Evolutionary conservation across 2,888 invertebrate genomes (phyloP).

Genomic region (Nomada ruficornis): DNA sequence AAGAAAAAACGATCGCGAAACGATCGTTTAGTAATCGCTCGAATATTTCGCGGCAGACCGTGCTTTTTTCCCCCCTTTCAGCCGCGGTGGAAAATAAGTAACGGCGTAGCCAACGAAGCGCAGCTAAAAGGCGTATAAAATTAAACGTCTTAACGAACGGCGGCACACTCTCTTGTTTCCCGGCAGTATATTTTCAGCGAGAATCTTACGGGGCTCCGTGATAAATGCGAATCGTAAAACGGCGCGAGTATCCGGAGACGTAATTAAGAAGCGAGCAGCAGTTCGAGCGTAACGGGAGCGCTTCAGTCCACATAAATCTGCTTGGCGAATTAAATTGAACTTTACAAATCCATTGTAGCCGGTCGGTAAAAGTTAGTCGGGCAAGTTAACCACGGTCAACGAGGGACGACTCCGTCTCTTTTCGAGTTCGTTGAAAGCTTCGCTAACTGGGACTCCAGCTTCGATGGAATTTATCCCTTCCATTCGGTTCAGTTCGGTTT

Average conservation of each 20-base stretch:
- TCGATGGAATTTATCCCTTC: slow-evolving; percentile 8
- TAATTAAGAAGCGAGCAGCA: slow-evolving; percentile 68
- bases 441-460: slow-evolving; percentile 13
- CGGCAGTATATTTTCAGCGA: slow-evolving; percentile 66
- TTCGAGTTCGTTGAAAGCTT: slow-evolving; percentile 11
- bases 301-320: slow-evolving; percentile 64
- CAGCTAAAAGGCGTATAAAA: slow-evolving; percentile 53
- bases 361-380: slow-evolving; percentile 39
- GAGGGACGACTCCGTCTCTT: slow-evolving; percentile 4
- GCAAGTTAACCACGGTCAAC: slow-evolving; percentile 32
- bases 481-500: slow-evolving; percentile 2
- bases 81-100: slow-evolving; percentile 49
- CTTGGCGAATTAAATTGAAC: slow-evolving; percentile 67
- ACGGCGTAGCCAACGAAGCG: slow-evolving; percentile 2
- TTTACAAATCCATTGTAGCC: slow-evolving; percentile 65
- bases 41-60: background rate
- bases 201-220: slow-evolving; percentile 65
- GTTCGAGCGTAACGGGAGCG: slow-evolving; percentile 52
- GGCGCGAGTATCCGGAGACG: slow-evolving; percentile 60
- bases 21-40: slow-evolving; percentile 38
- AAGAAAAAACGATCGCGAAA: background rate
- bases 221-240: slow-evolving; percentile 72
- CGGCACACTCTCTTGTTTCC: slow-evolving; percentile 60
- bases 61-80: background rate
- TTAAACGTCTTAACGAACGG: slow-evolving; percentile 69